Base-by-base conservation (phyloP, 2,797 vertebrate genomes). In the Gymnocypris eckloni region DNA sequence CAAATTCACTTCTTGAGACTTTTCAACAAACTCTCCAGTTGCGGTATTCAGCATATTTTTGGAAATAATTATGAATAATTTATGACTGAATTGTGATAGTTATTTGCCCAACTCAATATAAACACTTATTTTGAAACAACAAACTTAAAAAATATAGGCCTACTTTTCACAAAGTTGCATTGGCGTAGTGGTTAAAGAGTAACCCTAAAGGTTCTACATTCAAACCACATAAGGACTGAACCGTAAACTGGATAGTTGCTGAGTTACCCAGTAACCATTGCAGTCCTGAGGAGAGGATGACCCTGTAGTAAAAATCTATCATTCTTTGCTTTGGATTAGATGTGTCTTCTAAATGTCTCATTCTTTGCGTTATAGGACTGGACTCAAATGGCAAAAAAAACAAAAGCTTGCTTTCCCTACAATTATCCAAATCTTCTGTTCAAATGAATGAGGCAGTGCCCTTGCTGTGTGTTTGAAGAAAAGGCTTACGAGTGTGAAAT, bases 371-470 rank as follows among this genome's bases (percentile, higher is more conserved):
- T 56, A 54, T 70, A 10, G 79, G 4, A 39, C 48, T 39, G 22
- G 20, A 41, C 33, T n/a, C 45, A 25, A 39, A 81, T 28, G 4
- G 12, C 5, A 8, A 11, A 1, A 28, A 25, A 15, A 75, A 10
- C 10, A 18, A 1, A 45, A 10, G 18, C 13, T 4, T 28, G 1
- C 48, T 12, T 50, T 22, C 70, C 70, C 43, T 75, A 56, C 56
- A 41, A 50, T 45, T 82, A 59, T 85, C 82, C 41, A 88, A 78
- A 82, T 78, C 71, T 87, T 54, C 48, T 33, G 80, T 79, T 86
- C 52, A 25, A 69, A 56, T 87, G 39, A 50, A 43, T 43, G 11
- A 69, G 48, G 18, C 3, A 50, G 52, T 54, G 54, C 41, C 33
- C 18, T 56, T 54, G 73, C 25, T 75, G 61, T 70, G 50, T 66